Percentiles rank a stretch among this genome's conserved stretches.
Conservation (phyloP, 35 echinoderm and acorn worm genomes). For the Amphiura filiformis region DNA sequence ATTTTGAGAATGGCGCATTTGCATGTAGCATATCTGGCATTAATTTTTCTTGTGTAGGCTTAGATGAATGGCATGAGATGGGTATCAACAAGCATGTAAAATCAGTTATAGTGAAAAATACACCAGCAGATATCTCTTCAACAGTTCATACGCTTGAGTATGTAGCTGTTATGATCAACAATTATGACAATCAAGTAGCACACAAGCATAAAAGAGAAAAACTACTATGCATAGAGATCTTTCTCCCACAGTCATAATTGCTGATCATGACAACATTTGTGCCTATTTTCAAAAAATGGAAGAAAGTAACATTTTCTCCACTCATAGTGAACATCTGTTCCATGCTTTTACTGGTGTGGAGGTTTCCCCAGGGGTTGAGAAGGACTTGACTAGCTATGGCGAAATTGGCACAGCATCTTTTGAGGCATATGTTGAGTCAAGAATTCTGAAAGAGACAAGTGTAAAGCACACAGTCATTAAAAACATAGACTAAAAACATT, state of each 20-base stretch:
- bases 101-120: constrained; percentile 7
- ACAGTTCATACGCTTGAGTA: constrained; percentile 23
- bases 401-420: constrained; percentile 31
- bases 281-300: constrained; percentile 21
- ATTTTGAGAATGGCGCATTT: constrained; percentile 64
- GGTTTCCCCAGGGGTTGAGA: constrained; percentile 2
- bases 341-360: constrained; percentile 18
- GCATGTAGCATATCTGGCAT: constrained; percentile 34
- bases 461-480: constrained; percentile 4
- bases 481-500: constrained; percentile 50
- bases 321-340: neutral
- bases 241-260: neutral
- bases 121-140: constrained; percentile 10
- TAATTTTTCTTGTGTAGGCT: constrained; percentile 36
- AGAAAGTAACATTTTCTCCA: constrained; percentile 15
- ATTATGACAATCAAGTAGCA: constrained; percentile 20
- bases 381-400: constrained; percentile 13
- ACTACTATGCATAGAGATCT: constrained; percentile 8
- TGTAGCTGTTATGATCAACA: constrained; percentile 2
- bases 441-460: constrained; percentile 39
- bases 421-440: constrained; percentile 17
- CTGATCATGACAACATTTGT: constrained; percentile 32
- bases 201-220: neutral
- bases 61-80: constrained; percentile 80
- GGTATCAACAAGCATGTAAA: constrained; percentile 70